phyloP scores from a whole-genome alignment of 2,888 invertebrate species.

The Sipha maydis region DNA sequence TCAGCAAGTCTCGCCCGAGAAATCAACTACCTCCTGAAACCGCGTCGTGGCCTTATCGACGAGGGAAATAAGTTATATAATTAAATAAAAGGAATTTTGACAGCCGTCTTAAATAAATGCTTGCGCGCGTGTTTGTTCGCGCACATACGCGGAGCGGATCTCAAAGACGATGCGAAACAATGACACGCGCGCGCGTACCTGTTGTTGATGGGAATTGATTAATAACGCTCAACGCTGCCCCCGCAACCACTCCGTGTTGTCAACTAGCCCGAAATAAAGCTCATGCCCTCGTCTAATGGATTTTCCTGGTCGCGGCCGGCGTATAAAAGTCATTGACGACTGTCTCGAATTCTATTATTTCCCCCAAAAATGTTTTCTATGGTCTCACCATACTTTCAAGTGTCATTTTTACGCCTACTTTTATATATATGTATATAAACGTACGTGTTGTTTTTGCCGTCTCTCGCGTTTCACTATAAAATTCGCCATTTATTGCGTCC shows the following conservation, averaged over 20 bases:
- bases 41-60: background rate
- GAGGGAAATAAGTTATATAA: slow-evolving; percentile 55
- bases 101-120: slow-evolving; percentile 1
- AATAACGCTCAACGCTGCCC: slow-evolving; percentile 3
- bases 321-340: background rate
- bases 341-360: slow-evolving; percentile 1
- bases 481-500: too few relatives aligned
- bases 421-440: too few relatives aligned
- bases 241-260: background rate
- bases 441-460: too few relatives aligned
- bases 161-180: slow-evolving; percentile 1
- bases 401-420: slow-evolving; percentile 6
- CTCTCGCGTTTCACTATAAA: too few relatives aligned
- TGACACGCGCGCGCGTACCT: slow-evolving; percentile 19
- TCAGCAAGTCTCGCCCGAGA: background rate
- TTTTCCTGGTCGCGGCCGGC: slow-evolving; percentile 43
- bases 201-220: slow-evolving; percentile 52
- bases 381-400: background rate
- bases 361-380: background rate
- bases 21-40: background rate
- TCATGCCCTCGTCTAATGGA: slow-evolving; percentile 38
- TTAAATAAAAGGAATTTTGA: slow-evolving; percentile 58
- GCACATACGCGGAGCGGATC: background rate
- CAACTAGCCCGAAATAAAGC: background rate
- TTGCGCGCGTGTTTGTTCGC: background rate